phyloP scores from a whole-genome alignment of 2,113 vertebrate species.

The Saguinus imperator region DNA sequence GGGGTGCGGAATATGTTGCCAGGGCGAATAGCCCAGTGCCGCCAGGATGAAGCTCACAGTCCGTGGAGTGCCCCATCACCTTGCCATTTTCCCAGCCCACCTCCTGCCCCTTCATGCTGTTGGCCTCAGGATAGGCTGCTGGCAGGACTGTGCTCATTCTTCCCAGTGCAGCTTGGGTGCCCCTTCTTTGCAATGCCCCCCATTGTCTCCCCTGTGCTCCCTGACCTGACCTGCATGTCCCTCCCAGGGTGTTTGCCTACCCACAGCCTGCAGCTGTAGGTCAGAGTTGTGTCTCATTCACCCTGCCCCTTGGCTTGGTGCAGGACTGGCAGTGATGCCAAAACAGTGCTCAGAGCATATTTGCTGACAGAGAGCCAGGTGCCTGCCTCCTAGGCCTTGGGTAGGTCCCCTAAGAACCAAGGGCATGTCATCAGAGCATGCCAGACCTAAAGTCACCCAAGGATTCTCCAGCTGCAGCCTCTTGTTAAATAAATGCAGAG shows the following conservation, averaged over 20 bases:
- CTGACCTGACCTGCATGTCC: background rate
- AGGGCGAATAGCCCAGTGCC: background rate
- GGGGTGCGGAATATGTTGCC: background rate
- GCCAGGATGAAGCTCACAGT: background rate
- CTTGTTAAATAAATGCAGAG: background rate
- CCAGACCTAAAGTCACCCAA: background rate
- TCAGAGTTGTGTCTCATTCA: background rate
- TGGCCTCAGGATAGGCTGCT: background rate
- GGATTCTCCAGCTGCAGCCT: background rate
- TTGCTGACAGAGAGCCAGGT: background rate
- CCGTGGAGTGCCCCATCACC: background rate
- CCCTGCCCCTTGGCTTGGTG: background rate
- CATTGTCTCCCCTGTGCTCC: background rate
- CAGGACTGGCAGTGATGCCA: too few relatives aligned
- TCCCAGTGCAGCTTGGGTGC: background rate
- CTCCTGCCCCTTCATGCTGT: background rate
- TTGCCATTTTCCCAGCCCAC: background rate
- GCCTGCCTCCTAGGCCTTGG: background rate
- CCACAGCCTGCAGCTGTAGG: background rate
- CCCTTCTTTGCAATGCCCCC: background rate
- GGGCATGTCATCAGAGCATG: background rate
- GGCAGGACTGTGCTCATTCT: background rate
- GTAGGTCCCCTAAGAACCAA: rapidly evolving
- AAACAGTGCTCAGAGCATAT: background rate
- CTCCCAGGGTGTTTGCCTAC: rapidly evolving